A percentile compares a stretch with the other conserved stretches of the same genome.
phyloP scores from a whole-genome alignment of 2,113 vertebrate genomes.

The Heterocephalus glaber region DNA sequence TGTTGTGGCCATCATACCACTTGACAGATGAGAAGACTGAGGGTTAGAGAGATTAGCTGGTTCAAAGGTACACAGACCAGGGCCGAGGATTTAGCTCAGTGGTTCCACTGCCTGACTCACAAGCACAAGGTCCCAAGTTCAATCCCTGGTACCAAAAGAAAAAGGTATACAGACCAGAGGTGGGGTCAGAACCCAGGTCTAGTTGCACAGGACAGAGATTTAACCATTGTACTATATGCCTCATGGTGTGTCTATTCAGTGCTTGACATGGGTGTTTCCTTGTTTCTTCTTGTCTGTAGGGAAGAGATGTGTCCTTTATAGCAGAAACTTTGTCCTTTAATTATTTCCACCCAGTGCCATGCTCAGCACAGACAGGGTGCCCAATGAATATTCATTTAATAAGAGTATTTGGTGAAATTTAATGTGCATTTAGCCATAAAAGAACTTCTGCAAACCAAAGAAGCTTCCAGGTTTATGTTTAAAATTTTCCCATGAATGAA shows the following conservation, averaged over 20 bases:
- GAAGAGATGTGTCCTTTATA: not conserved
- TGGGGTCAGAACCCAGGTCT: not conserved
- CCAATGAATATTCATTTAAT: slow-evolving; percentile 25
- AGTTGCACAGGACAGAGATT: not conserved
- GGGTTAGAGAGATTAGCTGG: not conserved
- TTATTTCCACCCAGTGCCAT: not conserved
- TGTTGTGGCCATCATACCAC: not conserved
- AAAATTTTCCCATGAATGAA: slow-evolving; percentile 76
- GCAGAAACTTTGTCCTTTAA: not conserved
- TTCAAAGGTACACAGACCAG: not conserved
- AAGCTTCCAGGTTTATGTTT: slow-evolving; percentile 74
- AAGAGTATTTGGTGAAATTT: slow-evolving; percentile 51
- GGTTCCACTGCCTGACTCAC: too few relatives aligned
- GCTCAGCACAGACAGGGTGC: not conserved
- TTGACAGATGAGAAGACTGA: not conserved
- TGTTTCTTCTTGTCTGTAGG: not conserved
- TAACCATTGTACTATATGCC: too few relatives aligned
- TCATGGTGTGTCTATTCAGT: not conserved
- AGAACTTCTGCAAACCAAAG: slow-evolving; percentile 40
- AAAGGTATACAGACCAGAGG: not conserved
- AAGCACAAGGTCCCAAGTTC: too few relatives aligned
- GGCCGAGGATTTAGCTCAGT: too few relatives aligned
- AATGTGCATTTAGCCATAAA: slow-evolving; percentile 2
- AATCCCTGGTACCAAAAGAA: too few relatives aligned
- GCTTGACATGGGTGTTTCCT: not conserved